Percentiles rank a stretch among this genome's conserved stretches.
phyloP scores from a whole-genome alignment of 1,140 invertebrate species.

The Brachionus rotundiformis region DNA sequence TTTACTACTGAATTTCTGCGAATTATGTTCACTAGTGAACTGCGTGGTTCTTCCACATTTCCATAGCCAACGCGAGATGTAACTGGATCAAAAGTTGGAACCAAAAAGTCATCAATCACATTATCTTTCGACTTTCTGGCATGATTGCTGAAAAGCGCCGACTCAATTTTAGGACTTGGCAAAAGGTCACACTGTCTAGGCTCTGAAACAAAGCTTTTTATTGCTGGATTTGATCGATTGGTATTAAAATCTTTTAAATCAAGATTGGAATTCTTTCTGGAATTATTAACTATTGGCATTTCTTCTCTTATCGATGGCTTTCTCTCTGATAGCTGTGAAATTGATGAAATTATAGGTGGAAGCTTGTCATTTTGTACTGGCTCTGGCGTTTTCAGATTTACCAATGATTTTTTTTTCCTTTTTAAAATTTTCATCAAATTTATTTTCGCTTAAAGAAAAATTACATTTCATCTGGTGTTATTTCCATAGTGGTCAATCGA shows the following conservation, averaged over 20 bases:
- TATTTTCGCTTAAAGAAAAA: neutral
- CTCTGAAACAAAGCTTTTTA: neutral
- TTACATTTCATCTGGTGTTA: slow-evolving; percentile 11
- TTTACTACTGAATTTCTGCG: slow-evolving; percentile 5
- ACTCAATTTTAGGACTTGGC: neutral
- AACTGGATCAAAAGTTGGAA: neutral
- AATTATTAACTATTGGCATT: neutral
- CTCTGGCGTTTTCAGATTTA: neutral
- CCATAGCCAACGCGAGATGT: neutral
- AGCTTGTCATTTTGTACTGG: neutral
- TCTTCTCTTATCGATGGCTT: neutral
- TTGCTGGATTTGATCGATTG: neutral
- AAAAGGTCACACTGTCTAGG: neutral
- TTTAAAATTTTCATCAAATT: neutral
- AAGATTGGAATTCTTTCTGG: neutral
- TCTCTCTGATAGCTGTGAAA: neutral
- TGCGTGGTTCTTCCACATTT: neutral
- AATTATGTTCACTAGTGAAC: slow-evolving; percentile 3
- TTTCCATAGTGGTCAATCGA: slow-evolving; percentile 14
- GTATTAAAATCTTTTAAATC: neutral
- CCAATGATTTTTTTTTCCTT: neutral
- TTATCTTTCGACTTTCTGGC: slow-evolving; percentile 2
- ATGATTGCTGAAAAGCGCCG: neutral
- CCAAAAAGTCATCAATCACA: neutral
- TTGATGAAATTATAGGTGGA: neutral